Conservation (phyloP, 2,888 invertebrate genomes). For the Drosophila quinaria region DNA sequence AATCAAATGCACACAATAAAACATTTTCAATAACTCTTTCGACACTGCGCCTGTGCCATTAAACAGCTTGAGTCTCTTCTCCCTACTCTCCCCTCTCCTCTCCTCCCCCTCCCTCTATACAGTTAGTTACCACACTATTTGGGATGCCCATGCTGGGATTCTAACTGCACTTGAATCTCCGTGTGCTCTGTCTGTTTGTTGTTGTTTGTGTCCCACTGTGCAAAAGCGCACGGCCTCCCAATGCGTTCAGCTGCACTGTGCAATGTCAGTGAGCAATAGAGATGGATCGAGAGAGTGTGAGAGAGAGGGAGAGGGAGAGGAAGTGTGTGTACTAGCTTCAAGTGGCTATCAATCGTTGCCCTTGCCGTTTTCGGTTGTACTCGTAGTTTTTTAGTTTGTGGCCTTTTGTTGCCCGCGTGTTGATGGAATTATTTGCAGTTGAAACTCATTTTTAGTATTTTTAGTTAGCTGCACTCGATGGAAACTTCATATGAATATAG, state of each 20-base stretch:
- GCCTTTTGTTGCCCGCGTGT: constrained; percentile 50
- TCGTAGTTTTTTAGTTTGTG: constrained; percentile 44
- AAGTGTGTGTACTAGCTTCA: constrained; percentile 43
- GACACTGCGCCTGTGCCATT: constrained; percentile 68
- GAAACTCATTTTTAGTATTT: constrained; percentile 49
- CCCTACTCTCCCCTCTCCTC: neutral
- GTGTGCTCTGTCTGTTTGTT: constrained; percentile 22
- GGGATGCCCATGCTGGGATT: constrained; percentile 52
- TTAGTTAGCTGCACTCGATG: constrained; percentile 39
- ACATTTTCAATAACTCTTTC: constrained; percentile 82
- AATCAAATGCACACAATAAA: constrained; percentile 81
- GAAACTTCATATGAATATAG: constrained; percentile 67
- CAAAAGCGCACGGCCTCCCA: constrained; percentile 61
- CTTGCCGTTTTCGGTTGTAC: constrained; percentile 56
- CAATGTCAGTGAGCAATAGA: constrained; percentile 40
- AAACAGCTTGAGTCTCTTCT: constrained; percentile 47
- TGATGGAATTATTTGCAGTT: constrained; percentile 83
- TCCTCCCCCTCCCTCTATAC: neutral
- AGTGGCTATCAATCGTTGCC: constrained; percentile 81
- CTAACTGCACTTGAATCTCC: constrained; percentile 54
- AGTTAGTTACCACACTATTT: constrained; percentile 53
- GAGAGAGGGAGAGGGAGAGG: neutral
- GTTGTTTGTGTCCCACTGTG: constrained; percentile 75
- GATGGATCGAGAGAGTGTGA: neutral
- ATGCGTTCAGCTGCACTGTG: constrained; percentile 50